Evolutionary conservation across 1,140 invertebrate species (phyloP).

Genomic region (Drosophila pachea): DNA sequence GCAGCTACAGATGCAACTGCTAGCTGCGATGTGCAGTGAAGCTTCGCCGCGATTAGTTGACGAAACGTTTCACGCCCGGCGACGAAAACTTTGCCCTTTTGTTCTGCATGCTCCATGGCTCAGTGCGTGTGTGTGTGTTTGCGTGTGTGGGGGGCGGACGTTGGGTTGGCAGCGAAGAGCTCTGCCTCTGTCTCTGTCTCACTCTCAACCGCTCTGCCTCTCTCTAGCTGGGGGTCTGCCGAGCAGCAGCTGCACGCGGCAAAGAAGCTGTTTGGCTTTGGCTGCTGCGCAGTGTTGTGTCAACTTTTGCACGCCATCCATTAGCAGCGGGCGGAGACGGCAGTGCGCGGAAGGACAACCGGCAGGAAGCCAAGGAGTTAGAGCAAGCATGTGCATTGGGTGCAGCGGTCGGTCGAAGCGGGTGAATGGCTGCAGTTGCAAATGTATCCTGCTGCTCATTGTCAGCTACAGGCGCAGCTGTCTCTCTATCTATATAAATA

Average conservation of each 20-base stretch:
- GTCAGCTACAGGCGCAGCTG: conserved; percentile 51
- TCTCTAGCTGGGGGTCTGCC: not conserved
- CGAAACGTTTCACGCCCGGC: conserved; percentile 66
- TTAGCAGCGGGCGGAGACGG: conserved; percentile 30
- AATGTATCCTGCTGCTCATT: conserved; percentile 75
- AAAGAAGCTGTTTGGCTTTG: conserved; percentile 65
- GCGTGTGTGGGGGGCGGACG: not conserved
- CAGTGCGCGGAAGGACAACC: conserved; percentile 18
- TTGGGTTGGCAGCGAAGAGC: not conserved
- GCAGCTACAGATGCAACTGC: conserved; percentile 4
- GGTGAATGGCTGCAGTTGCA: conserved; percentile 48
- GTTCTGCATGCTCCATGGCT: conserved; percentile 24
- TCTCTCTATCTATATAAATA: too few relatives aligned
- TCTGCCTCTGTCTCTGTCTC: too few relatives aligned
- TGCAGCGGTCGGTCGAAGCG: conserved; percentile 7
- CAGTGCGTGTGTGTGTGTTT: not conserved
- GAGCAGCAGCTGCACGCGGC: conserved; percentile 61
- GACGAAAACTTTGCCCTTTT: conserved; percentile 69
- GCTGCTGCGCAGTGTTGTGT: conserved; percentile 63
- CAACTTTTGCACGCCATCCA: conserved; percentile 74
- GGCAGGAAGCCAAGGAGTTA: conserved; percentile 53
- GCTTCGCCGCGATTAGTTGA: conserved; percentile 55
- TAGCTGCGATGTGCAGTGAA: conserved; percentile 7
- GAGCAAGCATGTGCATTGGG: conserved; percentile 62
- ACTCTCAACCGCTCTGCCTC: too few relatives aligned